Base-by-base conservation (phyloP, 2,113 vertebrate genomes). In the Xenopus laevis region DNA sequence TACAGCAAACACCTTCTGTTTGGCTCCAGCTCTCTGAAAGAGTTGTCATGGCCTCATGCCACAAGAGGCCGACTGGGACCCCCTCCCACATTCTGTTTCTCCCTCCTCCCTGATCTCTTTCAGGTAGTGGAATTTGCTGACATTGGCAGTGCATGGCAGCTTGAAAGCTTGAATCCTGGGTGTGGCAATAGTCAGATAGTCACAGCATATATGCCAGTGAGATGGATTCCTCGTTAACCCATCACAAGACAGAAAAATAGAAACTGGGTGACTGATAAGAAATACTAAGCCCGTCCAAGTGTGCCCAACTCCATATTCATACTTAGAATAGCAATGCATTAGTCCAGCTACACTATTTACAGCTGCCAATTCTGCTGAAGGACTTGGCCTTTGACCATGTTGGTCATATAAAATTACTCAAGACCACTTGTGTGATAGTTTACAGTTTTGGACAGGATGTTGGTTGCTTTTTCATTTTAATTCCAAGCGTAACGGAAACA, bases 81-180 rank as follows among this genome's bases (percentile, higher is more conserved):
- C 63, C 50, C 52, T 68, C 72, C 21, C 11, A 79, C 63, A 17
- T 55, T 69, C 71, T 69, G 18, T n/a, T 13, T 30, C 67, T 65
- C 78, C 53, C 72, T 70, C 33, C 16, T 21, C 74, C 71, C 79
- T 65, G 65, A 44, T 69, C 77, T 65, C 58, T 79, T 81, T 81
- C 88, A 90, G 85, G 85, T 87, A 84, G 71, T 83, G 84, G 89
- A 91, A 93, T 92, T 83, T 88, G 89, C 91, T 91, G 89, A 91
- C 84, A 75, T 21, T 79, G 81, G 69, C 80, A 79, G 68, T 74
- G 72, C 68, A 65, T 63, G 72, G 81, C 77, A 62, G 72, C 81
- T 85, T 84, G 84, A 82, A 79, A 80, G 83, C 82, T 79, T 79
- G 68, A 82, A 80, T 79, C 52, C 71, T 74, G 74, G 79, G 79